phyloP scores from a whole-genome alignment of 2,888 invertebrate species.

The Sinelater perroti region DNA sequence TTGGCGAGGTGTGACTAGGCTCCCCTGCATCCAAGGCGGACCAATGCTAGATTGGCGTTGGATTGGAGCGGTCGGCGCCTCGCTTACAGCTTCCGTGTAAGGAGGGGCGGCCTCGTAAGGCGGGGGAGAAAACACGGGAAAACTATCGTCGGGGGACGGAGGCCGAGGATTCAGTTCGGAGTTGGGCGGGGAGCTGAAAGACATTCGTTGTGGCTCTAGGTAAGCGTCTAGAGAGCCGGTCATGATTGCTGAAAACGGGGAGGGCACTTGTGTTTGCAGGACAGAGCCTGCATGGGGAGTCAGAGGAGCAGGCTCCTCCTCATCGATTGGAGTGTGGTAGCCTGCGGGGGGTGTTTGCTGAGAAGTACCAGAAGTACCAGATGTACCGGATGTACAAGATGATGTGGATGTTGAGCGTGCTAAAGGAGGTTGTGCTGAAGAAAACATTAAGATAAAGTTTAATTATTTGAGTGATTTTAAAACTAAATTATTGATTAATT shows the following conservation, averaged over 20 bases:
- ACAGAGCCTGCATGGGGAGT: conserved; percentile 66
- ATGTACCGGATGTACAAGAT: conserved; percentile 70
- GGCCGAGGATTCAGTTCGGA: conserved; percentile 75
- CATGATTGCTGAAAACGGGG: conserved; percentile 85
- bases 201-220: conserved; percentile 83
- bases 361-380: conserved; percentile 70
- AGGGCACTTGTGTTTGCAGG: conserved; percentile 67
- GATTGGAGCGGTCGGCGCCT: conserved; percentile 52
- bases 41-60: conserved; percentile 62
- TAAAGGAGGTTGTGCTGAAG: conserved; percentile 59
- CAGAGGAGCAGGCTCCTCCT: conserved; percentile 58
- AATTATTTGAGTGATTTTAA: too few species aligned
- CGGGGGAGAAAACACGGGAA: conserved; percentile 86
- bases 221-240: conserved; percentile 87
- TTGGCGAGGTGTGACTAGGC: conserved; percentile 69
- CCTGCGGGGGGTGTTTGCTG: conserved; percentile 73
- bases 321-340: conserved; percentile 81
- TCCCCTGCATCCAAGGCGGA: conserved; percentile 65
- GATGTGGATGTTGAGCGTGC: conserved; percentile 67
- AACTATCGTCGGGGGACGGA: conserved; percentile 81
- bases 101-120: conserved; percentile 66
- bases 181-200: conserved; percentile 80
- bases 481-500: too few species aligned
- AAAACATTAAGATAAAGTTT: conserved; percentile 16
- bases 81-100: conserved; percentile 55